These are phyloP conservation scores for Peromyscus aztecus DNA, from an alignment of 2,797 vertebrate species.

Conservation along the genomic window DNA sequence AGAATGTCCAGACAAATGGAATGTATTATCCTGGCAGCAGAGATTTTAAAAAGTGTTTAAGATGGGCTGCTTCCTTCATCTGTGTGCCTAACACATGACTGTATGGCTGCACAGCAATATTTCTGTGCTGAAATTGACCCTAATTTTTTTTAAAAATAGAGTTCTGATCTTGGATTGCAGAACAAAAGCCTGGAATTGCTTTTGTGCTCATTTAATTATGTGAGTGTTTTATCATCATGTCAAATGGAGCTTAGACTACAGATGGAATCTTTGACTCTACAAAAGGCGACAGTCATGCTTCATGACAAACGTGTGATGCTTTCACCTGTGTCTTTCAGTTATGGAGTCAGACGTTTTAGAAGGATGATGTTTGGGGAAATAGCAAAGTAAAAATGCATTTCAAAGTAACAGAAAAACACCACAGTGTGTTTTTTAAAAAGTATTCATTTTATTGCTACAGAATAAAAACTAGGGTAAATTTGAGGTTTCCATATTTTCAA, in stretches of 20 bases:
- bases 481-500: conserved; percentile 30
- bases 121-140: conserved; percentile 65
- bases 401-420: conserved; percentile 30
- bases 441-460: not conserved
- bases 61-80: not conserved
- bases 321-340: conserved; percentile 59
- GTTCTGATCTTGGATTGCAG: conserved; percentile 67
- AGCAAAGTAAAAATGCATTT: conserved; percentile 45
- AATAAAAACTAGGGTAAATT: conserved; percentile 14
- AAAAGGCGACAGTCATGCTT: conserved; percentile 48
- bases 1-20: not conserved
- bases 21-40: not conserved
- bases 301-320: conserved; percentile 21
- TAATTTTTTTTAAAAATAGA: conserved; percentile 41
- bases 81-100: conserved; percentile 63
- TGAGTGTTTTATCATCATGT: conserved; percentile 30
- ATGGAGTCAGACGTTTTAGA: conserved; percentile 51
- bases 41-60: conserved; percentile 56
- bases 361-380: conserved; percentile 36
- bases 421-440: not conserved
- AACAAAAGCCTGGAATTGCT: conserved; percentile 67
- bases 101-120: conserved; percentile 13
- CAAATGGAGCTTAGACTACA: conserved; percentile 70
- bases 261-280: conserved; percentile 73
- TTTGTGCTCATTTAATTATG: conserved; percentile 76